Conservation (phyloP, 2,888 invertebrate genomes). For the Drosophila kambysellisi region DNA sequence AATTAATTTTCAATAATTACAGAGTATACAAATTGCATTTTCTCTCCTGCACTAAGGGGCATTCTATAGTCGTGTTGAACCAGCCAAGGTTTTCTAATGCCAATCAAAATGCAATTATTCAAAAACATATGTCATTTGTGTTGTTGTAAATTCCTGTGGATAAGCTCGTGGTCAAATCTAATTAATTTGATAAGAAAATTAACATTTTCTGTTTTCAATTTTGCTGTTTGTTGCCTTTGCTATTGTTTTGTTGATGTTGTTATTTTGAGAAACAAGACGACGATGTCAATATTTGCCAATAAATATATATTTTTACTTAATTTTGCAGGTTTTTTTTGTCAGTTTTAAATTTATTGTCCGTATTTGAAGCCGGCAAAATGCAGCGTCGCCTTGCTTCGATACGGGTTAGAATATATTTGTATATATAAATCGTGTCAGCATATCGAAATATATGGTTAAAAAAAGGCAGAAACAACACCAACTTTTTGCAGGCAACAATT, state of each 20-base stretch:
- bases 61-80: neutral
- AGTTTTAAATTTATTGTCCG: slow-evolving; percentile 55
- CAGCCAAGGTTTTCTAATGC: neutral
- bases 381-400: neutral
- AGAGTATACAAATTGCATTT: neutral
- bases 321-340: neutral
- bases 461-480: neutral
- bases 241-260: neutral
- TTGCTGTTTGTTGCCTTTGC: neutral
- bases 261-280: neutral
- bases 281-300: slow-evolving; percentile 4
- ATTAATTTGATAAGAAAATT: neutral
- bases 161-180: neutral
- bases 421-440: neutral
- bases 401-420: neutral
- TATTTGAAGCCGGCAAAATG: slow-evolving; percentile 20
- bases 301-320: slow-evolving; percentile 1
- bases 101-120: neutral
- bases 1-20: neutral
- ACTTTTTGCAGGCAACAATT: neutral
- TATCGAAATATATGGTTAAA: neutral
- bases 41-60: too few species aligned
- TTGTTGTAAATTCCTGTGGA: neutral
- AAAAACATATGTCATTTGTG: neutral
- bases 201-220: neutral